Conservation (phyloP, 2,888 invertebrate genomes). For the Alentia gelatinosa region DNA sequence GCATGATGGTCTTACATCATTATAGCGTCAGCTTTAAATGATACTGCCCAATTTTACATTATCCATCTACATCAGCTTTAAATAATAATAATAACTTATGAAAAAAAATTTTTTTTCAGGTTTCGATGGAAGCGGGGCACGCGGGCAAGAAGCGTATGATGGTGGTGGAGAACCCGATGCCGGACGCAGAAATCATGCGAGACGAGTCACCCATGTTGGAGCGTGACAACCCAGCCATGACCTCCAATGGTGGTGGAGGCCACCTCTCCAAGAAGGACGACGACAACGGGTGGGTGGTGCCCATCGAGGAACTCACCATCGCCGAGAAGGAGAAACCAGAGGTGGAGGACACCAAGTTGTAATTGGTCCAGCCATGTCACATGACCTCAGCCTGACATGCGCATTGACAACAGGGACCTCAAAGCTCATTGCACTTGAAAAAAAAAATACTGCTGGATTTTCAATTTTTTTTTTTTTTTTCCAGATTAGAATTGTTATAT, state of each 20-base stretch:
- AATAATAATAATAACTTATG: too few relatives aligned
- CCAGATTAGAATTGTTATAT: not conserved
- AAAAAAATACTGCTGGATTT: not conserved
- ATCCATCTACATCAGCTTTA: too few relatives aligned
- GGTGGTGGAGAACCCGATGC: slow-evolving; percentile 66
- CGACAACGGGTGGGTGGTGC: slow-evolving; percentile 55
- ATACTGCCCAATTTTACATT: too few relatives aligned
- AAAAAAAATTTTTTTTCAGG: too few relatives aligned
- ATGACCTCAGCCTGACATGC: not conserved
- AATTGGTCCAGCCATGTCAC: not conserved
- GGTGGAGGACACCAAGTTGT: slow-evolving; percentile 54
- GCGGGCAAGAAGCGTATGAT: slow-evolving; percentile 20
- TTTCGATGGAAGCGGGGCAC: not conserved
- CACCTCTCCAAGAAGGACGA: slow-evolving; percentile 55
- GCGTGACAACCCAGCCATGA: slow-evolving; percentile 50
- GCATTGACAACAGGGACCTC: not conserved
- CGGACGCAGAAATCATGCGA: slow-evolving; percentile 69
- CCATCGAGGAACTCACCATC: slow-evolving; percentile 41
- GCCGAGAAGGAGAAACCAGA: slow-evolving; percentile 49
- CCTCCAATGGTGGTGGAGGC: slow-evolving; percentile 55
- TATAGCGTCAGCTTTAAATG: too few relatives aligned
- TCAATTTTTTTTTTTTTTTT: not conserved
- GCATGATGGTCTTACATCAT: too few relatives aligned
- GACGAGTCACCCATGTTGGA: slow-evolving; percentile 64
- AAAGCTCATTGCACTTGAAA: not conserved